These are phyloP conservation scores for Agriopis marginaria DNA, from an alignment of 2,888 invertebrate genomes.

Conservation along the genomic window DNA sequence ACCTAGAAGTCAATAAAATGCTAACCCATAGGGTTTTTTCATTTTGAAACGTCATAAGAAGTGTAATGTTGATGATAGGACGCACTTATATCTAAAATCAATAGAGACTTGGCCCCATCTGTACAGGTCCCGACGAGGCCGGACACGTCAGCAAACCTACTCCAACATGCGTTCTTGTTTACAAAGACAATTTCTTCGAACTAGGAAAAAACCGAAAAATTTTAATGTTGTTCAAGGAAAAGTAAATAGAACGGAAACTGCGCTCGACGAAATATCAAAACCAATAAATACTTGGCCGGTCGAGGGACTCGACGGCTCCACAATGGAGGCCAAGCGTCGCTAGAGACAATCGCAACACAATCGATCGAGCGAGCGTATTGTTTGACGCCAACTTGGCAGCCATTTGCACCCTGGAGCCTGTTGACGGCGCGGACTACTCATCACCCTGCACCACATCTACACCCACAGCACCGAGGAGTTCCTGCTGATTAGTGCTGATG, in stretches of 20 bases:
- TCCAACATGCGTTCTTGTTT: not conserved
- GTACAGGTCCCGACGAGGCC: not conserved
- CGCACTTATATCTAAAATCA: not conserved
- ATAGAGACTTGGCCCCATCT: not conserved
- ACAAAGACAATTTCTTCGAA: constrained; percentile 4
- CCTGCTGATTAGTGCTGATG: too few species aligned
- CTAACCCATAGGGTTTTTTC: not conserved
- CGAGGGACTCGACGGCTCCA: not conserved
- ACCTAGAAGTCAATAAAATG: constrained; percentile 5
- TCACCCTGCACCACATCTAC: too few species aligned
- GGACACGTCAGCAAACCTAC: not conserved
- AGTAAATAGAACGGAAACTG: constrained; percentile 4
- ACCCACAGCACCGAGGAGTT: too few species aligned
- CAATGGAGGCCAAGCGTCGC: constrained; percentile 8
- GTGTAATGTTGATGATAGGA: too few species aligned
- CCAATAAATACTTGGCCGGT: not conserved
- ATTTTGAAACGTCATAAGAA: not conserved
- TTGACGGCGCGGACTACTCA: too few species aligned
- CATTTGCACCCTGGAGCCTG: not conserved
- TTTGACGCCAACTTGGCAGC: constrained; percentile 24
- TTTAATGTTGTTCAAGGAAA: constrained; percentile 4
- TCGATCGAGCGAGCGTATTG: constrained; percentile 19
- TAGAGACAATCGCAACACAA: constrained; percentile 10
- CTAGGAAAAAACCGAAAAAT: constrained; percentile 8
- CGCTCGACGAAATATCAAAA: not conserved